Evolutionary conservation across 1,140 invertebrate genomes (phyloP), one percentile per base, ranked within the genome.

Genomic region (Adoxophyes honmai): DNA sequence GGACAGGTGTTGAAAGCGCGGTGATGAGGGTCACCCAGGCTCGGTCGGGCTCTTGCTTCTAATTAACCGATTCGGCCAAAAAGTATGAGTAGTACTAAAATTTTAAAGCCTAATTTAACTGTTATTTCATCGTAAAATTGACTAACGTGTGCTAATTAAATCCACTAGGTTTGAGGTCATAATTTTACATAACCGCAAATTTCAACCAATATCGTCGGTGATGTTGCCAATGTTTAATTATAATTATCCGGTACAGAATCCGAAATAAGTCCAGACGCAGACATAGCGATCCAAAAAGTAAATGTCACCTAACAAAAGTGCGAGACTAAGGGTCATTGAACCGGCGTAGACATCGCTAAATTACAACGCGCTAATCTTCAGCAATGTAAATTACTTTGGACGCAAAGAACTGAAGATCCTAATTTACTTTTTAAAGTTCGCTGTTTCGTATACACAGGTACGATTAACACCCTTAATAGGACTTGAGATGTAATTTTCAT

Each of bases 271-370:
- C 42, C 67, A 72, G 74, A 63, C 64, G n/a, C 66, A 69, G 70
- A 73, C 64, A 53, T 37, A 52, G 60, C 60, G 65, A 48, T 53
- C 62, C 62, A 75, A 78, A 78, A 74, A 60, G 67, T 62, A 70
- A 75, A 78, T 73, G 75, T 78, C 73, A 72, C 74, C 60, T 63
- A 81, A 79, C 76, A 85, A 81, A 84, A 84, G 72, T 57, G 54
- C 65, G 60, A 64, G 42, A 48, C 42, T 48, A 48, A 55, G 37
- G 42, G 55, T 37, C 55, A 15, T 36, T 57, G 55, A 36, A 57
- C 55, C 9, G 15, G 39, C 7, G 21, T 13, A 39, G 18, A 34
- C 51, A 14, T 35, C 11, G 37, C 21, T 28, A 9, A 44, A 56
- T 56, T 56, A 42, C 54, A 55, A 15, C 39, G 39, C 18, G 18